Base-by-base conservation (phyloP, 2,888 invertebrate species). In the Orgyia antiqua region DNA sequence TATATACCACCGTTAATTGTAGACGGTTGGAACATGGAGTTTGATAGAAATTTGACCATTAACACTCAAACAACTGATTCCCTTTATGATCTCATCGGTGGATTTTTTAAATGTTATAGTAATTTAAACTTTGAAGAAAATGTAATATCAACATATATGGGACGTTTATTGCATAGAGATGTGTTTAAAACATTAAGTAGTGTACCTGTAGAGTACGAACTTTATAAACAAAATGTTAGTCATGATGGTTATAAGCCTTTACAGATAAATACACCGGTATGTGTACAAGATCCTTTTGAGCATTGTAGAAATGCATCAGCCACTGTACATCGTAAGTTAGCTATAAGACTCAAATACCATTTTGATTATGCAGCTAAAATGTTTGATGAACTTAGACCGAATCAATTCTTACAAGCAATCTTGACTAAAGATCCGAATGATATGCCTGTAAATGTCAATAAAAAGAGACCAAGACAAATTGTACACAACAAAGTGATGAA, bases 261-360 rank as follows among this genome's bases (percentile, higher is more conserved):
- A 7, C 67, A 61, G 34, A 40, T 63, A 0, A 56, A 76, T 7
- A 52, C 67, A 1, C 42, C 63, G 1, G 64, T 90, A 33, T 90
- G 89, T 41, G 38, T 91, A 4, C 91, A 91, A 61, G 91, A 91
- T 68, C 90, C 91, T 0, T 89, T 90, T 40, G 89, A 90, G 41
- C 87, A 89, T 23, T 71, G 61, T 27, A 74, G 80, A 29, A 91
- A 90, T 51, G 58, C 87, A 21, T 62, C 86, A 0, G 41, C 41
- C 1, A 54, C 51, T 4, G 63, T 87, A 0, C 52, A 32, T 20
- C 38, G 43, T 1, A 61, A 44, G 24, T 20, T 72, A 9, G 45
- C 48, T 0, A 24, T 20, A 0, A 57, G 33, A 32, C 43, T 71
- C 5, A 21, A 45, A 1, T 8, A 27, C 1, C 46, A 58, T 26